These are phyloP conservation scores for Eupithecia subumbrata DNA, from an alignment of 2,888 invertebrate genomes.

Conservation along the genomic window DNA sequence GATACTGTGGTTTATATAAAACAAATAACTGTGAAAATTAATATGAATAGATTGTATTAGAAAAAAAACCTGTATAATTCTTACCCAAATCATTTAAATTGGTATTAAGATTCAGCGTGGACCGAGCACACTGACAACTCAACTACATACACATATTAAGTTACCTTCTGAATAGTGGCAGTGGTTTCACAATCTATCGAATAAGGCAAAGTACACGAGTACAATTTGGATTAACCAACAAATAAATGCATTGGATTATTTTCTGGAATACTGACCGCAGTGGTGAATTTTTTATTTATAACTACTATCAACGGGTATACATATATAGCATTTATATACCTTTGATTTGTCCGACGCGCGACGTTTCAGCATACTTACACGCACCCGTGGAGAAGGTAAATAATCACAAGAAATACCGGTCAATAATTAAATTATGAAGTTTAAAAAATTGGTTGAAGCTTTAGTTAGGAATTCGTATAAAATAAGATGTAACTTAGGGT, in stretches of 20 bases:
- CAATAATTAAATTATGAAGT: background rate
- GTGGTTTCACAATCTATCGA: conserved; percentile 45
- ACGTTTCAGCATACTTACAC: background rate
- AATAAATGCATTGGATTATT: background rate
- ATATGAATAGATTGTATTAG: background rate
- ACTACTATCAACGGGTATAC: background rate
- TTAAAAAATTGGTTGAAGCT: too few relatives aligned
- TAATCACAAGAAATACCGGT: background rate
- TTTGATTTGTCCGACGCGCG: background rate
- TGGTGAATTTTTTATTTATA: background rate
- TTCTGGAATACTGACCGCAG: background rate
- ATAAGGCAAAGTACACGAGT: conserved; percentile 25
- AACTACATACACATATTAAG: conserved; percentile 44
- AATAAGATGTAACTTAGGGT: too few relatives aligned
- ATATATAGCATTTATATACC: background rate
- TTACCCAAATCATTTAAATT: conserved; percentile 12
- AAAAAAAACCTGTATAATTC: background rate
- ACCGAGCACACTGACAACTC: conserved; percentile 72
- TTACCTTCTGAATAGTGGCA: conserved; percentile 60
- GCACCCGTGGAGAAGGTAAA: background rate
- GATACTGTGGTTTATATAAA: background rate
- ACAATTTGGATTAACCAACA: conserved; percentile 5
- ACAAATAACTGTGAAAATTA: background rate
- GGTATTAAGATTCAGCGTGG: conserved; percentile 34
- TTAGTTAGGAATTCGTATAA: too few relatives aligned